Base-by-base conservation (phyloP, 2,113 vertebrate species). In the Calcarius ornatus region DNA sequence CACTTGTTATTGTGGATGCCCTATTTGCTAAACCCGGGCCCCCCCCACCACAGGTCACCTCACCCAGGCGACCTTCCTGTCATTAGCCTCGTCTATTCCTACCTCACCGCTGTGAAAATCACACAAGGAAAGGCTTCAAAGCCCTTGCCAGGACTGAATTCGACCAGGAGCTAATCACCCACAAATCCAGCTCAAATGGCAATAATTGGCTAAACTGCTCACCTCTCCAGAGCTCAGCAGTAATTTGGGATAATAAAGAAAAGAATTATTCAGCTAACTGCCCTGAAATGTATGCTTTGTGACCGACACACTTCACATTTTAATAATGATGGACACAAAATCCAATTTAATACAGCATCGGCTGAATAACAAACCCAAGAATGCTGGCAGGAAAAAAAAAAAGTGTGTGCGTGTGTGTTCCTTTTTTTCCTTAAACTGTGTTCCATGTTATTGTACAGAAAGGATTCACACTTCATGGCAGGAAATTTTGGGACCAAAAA, bases 161-260 rank as follows among this genome's bases (percentile, higher is more conserved):
- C 98, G 97, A 97, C 98, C 98, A 97, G 98, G 98, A 98, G 98
- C 98, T 98, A 98, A 98, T 98, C 98, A 98, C 98, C 98, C 98
- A 98, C 98, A 98, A 98, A 98, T 98, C 98, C 98, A 98, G 98
- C 98, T 98, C 98, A 98, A 98, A 98, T 98, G 98, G 98, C 98
- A 98, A 98, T 98, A 98, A 98, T 98, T 98, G 98, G 98, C 98
- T 98, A 98, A 98, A 98, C 98, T 98, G 97, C 95, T 98, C 98
- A 98, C 98, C 98, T 98, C 98, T 98, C 98, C 98, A 98, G 98
- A 98, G 98, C 98, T 96, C 98, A 97, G 98, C 98, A 98, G 98
- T 98, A 98, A 98, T 98, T 98, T 98, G 98, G 97, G 98, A 98
- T 98, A 98, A 98, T 98, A 98, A 98, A 98, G 98, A 97, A 96